phyloP scores from a whole-genome alignment of 2,797 vertebrate genomes.

The Odontamblyopus lacepedii region DNA sequence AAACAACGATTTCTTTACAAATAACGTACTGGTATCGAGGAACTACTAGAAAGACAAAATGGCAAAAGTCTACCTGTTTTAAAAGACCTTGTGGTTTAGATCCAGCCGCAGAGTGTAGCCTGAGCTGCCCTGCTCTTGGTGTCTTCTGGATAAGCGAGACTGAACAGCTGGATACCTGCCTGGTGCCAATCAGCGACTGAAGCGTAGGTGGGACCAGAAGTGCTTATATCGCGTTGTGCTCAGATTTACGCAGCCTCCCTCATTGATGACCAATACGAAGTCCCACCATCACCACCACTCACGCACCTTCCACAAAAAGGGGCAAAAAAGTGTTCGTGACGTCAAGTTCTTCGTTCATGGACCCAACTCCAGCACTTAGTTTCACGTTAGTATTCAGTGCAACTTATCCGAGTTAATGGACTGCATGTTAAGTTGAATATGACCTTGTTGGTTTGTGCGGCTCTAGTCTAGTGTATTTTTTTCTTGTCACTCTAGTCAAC shows the following conservation, averaged over 20 bases:
- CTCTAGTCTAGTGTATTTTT: slow-evolving; percentile 1
- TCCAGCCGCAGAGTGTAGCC: slow-evolving; percentile 39
- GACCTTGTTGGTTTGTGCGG: not conserved
- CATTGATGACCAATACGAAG: slow-evolving; percentile 55
- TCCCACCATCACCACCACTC: slow-evolving; percentile 13
- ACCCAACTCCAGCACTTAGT: not conserved
- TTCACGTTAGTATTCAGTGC: not conserved
- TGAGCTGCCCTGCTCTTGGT: slow-evolving; percentile 39
- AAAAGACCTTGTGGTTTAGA: slow-evolving; percentile 13
- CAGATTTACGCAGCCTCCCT: slow-evolving; percentile 43
- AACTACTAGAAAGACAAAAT: not conserved
- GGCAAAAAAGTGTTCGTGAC: slow-evolving; percentile 6
- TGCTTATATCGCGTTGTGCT: slow-evolving; percentile 56
- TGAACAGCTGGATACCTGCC: slow-evolving; percentile 72
- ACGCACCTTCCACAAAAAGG: slow-evolving; percentile 8
- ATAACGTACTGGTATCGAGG: not conserved
- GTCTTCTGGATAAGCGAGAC: slow-evolving; percentile 43
- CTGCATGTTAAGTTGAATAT: not conserved
- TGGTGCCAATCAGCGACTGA: slow-evolving; percentile 78
- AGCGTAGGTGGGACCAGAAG: slow-evolving; percentile 72
- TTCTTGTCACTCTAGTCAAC: slow-evolving; percentile 30
- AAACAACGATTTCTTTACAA: not conserved
- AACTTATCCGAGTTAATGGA: not conserved
- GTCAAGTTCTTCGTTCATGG: slow-evolving; percentile 28
- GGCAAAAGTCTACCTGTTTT: slow-evolving; percentile 56